Base-by-base conservation (phyloP, 2,888 invertebrate genomes). In the Lepetodrilus schrolli region DNA sequence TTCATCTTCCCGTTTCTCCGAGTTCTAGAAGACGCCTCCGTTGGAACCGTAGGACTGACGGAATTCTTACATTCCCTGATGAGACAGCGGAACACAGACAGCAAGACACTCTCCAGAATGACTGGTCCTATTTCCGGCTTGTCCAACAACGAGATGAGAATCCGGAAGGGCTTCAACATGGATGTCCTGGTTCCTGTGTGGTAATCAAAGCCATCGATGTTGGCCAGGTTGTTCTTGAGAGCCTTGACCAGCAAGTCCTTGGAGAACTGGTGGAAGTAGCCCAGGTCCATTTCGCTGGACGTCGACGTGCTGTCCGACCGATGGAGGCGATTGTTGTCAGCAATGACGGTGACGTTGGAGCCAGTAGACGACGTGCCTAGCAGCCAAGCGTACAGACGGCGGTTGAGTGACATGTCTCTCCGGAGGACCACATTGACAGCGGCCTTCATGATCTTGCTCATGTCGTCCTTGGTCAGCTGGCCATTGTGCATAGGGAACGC, bases 361-460 rank as follows among this genome's bases (percentile, higher is more conserved):
- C 80, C 82, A 34, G 75, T 80, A 1, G 85, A 73, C 66, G 95
- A 94, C 5, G 93, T 93, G 49, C 95, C 95, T 81, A 96, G 91
- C 26, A 97, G 91, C 96, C 96, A 96, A 0, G 95, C 94, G 90
- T 95, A 96, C 36, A 96, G 91, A 37, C 96, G 93, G 80, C 95
- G 93, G 90, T 97, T 97, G 13, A 97, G 92, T 34, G 96, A 96
- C 95, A 96, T 96, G 88, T 97, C 96, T 76, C 97, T 92, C 50
- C 96, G 92, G 66, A 96, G 91, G 78, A 97, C 94, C 1, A 93
- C 92, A 77, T 91, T 91, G 70, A 96, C 91, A 30, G 94, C 94
- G 73, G 95, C 94, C 26, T 94, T 94, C 5, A 95, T 93, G 77
- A 95, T 91, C 72, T 92, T 88, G 66, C 94, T 93, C 92, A 95